Base-by-base conservation (phyloP, 2,797 vertebrate species). In the Siniperca scherzeri region DNA sequence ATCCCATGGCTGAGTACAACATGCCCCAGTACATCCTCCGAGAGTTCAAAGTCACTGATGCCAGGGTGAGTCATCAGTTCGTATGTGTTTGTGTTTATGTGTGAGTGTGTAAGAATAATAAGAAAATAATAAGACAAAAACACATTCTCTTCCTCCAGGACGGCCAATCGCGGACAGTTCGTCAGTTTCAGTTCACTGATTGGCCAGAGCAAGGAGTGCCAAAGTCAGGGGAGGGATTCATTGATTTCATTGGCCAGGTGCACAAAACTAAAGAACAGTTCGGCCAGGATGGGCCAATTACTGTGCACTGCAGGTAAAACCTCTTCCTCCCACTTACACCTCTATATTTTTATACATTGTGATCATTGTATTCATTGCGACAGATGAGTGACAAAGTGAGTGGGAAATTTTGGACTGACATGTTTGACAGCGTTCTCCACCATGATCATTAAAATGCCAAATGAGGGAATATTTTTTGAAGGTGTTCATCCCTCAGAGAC, bases 261-360 rank as follows among this genome's bases (percentile, higher is more conserved):
- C 98, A 99, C 95, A 99, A 99, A 97, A 99, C 98, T 86, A 99
- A 99, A 94, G 98, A 99, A 78, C 98, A 99, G 91, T 99, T 99
- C 94, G 98, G 98, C 87, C 98, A 99, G 91, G 98, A 99, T 78
- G 98, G 98, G 74, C 98, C 98, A 70, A 99, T 99, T 82, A 96
- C 97, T 38, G 98, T 99, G 77, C 98, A 99, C 84, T 99, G 98
- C 96, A 99, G 98, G 98, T 99, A 87, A 95, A 95, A 80, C 22
- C 46, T 44, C 13, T 9, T 25, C 60, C n/a, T 42, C n/a, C 16
- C 27, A 8, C 22, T 30, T 48, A 50, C 21, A 2, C n/a, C 1
- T 80, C 7, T 36, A 3, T 50, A 0, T 44, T 69, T 66, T 57
- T 11, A 50, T 22, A 40, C 13, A 25, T 11, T 6, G 38, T 66